Conservation (phyloP, 2,113 vertebrate species). For the Muscicapa adusta region DNA sequence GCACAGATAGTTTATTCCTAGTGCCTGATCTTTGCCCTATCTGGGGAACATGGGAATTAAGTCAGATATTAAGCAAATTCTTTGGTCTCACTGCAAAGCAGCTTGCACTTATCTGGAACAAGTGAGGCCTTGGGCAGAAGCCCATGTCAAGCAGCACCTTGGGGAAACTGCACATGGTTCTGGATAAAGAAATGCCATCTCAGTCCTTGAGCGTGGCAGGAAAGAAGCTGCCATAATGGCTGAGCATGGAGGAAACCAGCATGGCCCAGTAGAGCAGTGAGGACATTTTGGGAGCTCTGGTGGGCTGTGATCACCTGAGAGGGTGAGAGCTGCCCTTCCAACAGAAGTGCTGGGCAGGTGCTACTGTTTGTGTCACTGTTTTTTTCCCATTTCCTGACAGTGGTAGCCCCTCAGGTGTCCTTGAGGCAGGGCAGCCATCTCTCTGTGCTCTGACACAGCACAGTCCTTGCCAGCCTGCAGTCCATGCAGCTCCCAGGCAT, state of each 20-base stretch:
- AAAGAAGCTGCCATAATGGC: neutral
- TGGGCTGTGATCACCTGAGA: neutral
- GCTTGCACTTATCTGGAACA: neutral
- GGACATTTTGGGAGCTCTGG: neutral
- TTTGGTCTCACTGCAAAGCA: neutral
- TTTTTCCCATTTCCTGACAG: neutral
- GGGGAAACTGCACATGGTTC: neutral
- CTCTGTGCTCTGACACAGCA: neutral
- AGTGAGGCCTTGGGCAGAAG: neutral
- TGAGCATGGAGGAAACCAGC: neutral
- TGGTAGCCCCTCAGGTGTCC: neutral
- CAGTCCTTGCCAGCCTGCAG: neutral
- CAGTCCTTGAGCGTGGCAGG: accelerated
- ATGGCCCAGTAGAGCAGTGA: neutral
- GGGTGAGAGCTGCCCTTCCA: neutral
- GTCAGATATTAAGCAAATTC: neutral
- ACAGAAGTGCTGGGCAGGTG: neutral
- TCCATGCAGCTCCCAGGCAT: neutral
- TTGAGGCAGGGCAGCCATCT: neutral
- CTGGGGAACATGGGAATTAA: neutral
- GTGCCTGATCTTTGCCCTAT: neutral
- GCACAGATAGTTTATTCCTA: neutral
- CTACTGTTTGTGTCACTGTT: accelerated
- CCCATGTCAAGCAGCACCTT: neutral
- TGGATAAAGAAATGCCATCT: neutral